These are phyloP conservation scores for Cheilosia scutellata DNA, from an alignment of 2,888 invertebrate genomes.

Conservation along the genomic window DNA sequence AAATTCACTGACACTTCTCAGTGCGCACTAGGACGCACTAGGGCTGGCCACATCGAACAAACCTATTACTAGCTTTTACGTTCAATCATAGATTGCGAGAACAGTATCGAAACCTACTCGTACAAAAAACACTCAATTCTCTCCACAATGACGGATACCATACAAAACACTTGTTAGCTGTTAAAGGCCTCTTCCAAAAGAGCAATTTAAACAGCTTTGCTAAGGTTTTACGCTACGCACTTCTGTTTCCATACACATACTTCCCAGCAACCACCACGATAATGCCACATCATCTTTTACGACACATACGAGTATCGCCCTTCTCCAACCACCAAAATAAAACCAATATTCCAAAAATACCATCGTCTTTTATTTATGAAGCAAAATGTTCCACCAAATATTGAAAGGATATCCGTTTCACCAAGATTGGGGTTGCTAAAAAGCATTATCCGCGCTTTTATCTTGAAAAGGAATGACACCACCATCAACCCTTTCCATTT, in stretches of 20 bases:
- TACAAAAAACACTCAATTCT: neutral
- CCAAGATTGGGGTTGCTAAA: constrained; percentile 6
- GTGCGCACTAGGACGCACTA: too few relatives aligned
- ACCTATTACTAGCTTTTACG: too few relatives aligned
- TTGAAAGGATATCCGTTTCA: constrained; percentile 23
- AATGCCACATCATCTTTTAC: constrained; percentile 14
- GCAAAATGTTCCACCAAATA: constrained; percentile 16
- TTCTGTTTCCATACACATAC: neutral
- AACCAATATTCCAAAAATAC: constrained; percentile 53
- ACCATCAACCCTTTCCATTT: constrained; percentile 14
- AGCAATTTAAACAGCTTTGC: neutral
- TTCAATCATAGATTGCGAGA: too few relatives aligned
- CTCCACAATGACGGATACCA: neutral
- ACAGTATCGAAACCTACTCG: too few relatives aligned
- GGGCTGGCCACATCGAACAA: too few relatives aligned
- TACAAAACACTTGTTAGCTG: neutral
- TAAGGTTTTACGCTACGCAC: neutral
- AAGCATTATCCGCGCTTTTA: neutral
- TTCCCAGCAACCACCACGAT: neutral
- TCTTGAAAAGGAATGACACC: constrained; percentile 24
- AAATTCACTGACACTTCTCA: too few relatives aligned
- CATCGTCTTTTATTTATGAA: constrained; percentile 49
- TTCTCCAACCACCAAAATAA: constrained; percentile 24
- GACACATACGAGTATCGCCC: neutral
- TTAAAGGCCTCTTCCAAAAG: neutral